Percentiles rank a stretch among this genome's conserved stretches.
These are phyloP conservation scores for Cottoperca gobio DNA, from an alignment of 2,797 vertebrate species.

Conservation along the genomic window DNA sequence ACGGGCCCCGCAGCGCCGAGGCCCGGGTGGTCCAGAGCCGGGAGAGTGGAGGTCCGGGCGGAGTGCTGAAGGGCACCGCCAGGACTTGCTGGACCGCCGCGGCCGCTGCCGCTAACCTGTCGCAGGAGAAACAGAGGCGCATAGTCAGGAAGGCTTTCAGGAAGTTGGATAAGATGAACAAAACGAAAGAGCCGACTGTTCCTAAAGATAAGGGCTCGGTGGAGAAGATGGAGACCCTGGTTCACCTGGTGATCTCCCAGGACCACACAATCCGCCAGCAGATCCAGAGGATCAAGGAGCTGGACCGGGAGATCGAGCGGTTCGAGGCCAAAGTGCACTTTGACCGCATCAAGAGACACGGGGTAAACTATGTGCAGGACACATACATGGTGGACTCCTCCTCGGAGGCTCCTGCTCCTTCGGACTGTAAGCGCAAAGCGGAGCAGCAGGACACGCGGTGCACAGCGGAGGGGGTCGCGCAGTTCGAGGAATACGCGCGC, in stretches of 20 bases:
- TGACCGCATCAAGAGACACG: slow-evolving; percentile 92
- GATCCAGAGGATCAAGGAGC: slow-evolving; percentile 91
- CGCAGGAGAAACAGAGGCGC: slow-evolving; percentile 93
- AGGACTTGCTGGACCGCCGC: slow-evolving; percentile 69
- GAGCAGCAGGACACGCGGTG: slow-evolving; percentile 51
- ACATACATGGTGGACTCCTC: slow-evolving; percentile 90
- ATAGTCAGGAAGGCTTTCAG: slow-evolving; percentile 96
- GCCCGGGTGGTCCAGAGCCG: slow-evolving; percentile 93
- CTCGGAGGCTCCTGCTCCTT: slow-evolving; percentile 29
- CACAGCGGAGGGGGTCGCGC: slow-evolving; percentile 70
- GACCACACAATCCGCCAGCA: slow-evolving; percentile 98
- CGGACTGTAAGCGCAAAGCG: slow-evolving; percentile 46
- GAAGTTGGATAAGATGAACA: slow-evolving; percentile 95
- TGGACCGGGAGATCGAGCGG: slow-evolving; percentile 94
- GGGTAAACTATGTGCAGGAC: slow-evolving; percentile 97
- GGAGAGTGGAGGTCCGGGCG: slow-evolving; percentile 80
- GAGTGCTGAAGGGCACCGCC: slow-evolving; percentile 51
- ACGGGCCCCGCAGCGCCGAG: slow-evolving; percentile 94
- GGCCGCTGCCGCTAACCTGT: slow-evolving; percentile 72
- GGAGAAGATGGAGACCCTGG: slow-evolving; percentile 96
- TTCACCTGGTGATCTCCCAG: slow-evolving; percentile 96
- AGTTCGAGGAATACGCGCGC: slow-evolving; percentile 88
- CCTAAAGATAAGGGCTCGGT: slow-evolving; percentile 81
- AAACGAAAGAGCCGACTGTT: slow-evolving; percentile 84
- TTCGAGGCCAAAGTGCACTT: slow-evolving; percentile 93